Base-by-base conservation (phyloP, 1,140 invertebrate genomes). In the Drosophila takahashii region DNA sequence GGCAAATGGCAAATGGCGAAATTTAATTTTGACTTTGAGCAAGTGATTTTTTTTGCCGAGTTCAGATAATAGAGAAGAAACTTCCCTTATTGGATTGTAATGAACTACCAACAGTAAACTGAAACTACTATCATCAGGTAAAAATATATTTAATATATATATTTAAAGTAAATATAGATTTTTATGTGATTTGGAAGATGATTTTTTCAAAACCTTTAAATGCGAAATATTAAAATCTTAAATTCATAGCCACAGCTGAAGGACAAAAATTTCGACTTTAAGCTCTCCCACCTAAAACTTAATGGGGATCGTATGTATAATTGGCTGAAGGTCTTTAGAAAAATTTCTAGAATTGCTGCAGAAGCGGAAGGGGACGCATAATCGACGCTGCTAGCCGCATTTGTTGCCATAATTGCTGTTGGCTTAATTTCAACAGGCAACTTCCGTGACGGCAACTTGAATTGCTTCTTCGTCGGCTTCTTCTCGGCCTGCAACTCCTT, bases 401-500 rank as follows among this genome's bases (percentile, higher is more conserved):
- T 85, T 85, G 78, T 81, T 78, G 79, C 83, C 79, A 87, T 86
- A 87, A 87, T 86, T 87, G 81, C 81, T 86, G 81, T 86, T 86
- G 81, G 81, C 81, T 86, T 86, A 86, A 86, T 86, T 86, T 86
- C 70, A 86, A 86, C 83, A 67, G 81, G 70, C 83, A 80, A 86
- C 81, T 86, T 86, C 81, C 81, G 84, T 67, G 71, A 67, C 83
- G 78, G 81, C 83, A 79, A 87, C 81, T 87, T 75, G 78, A 78
- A 71, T 77, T 77, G 73, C 61, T 77, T 39, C 52, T 74, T 13
- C 59, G 27, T 44, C 52, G 15, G 29, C 32, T 45, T 54, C 9
- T 61, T 66, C 37, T 54, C 4, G 48, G 18, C 3, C 22, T 34
- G 67, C 65, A 71, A 29, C 65, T 71, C 50, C 70, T 74, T 9